Base-by-base conservation (phyloP, 2,113 vertebrate species). In the Cyanoderma ruficeps region DNA sequence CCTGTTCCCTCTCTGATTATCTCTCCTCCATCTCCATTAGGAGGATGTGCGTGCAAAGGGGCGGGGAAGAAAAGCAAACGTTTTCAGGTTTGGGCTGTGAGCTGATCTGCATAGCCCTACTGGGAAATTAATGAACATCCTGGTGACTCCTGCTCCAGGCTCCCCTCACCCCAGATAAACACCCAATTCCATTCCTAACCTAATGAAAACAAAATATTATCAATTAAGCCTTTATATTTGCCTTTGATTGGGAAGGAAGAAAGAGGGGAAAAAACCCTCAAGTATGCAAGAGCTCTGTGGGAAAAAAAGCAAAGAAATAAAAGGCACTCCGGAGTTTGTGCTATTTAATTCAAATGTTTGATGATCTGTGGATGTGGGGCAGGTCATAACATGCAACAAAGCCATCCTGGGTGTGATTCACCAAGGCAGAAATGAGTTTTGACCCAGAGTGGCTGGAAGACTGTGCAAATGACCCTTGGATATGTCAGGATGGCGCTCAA, bases 351-450 rank as follows among this genome's bases (percentile, higher is more conserved):
- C 86, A 90, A 87, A 46, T 93, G 61, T 49, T 77, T 94, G 93
- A 89, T 72, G 76, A 83, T 60, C 67, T 92, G 72, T 68, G 82
- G 35, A 57, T 79, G 52, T 83, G 46, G 67, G 77, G 85, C 89
- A 83, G 64, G 65, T 83, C 68, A 83, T 60, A 95, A 78, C 70
- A 91, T 63, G 69, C 64, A 97, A 90, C 88, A 88, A 96, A 85
- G 80, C 27, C 80, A 74, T 75, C 50, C 55, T 90, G 30, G 70
- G n/a, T 83, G 84, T 83, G 56, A 96, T 92, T 94, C 86, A 82
- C 52, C 90, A 91, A 75, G 87, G 95, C n/a, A 96, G 67, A 97
- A 97, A 97, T 93, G 33, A 97, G 91, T 70, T 96, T 88, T 97
- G 90, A 97, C 93, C 90, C 64, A 47, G 53, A 91, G 83, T 93